Evolutionary conservation across 2,888 invertebrate genomes (phyloP), one percentile per base, ranked within the genome.

Genomic region (Ormyrus pomaceus): DNA sequence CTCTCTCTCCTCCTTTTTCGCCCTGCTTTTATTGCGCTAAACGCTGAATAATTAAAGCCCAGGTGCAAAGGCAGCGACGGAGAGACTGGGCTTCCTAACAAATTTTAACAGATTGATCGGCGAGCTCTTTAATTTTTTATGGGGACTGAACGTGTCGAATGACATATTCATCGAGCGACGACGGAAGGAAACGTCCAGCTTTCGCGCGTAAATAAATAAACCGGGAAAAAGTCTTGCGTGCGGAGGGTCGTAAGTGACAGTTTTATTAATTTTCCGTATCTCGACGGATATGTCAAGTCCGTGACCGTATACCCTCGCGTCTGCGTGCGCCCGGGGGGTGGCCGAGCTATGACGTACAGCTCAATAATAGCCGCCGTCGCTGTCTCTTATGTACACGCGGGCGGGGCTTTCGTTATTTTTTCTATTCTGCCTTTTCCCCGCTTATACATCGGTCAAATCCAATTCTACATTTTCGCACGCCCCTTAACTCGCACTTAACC

Each of bases 221-320:
- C 69, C 62, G 34, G 5, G 55, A 66, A 13, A 13, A 55, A 19
- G 19, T 19, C 73, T 69, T 58, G 19, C 19, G 19, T 19, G 55
- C 77, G 34, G 82, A 85, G 91, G 90, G 92, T 92, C 92, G 93
- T 93, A 93, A 94, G 93, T 94, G 94, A 94, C 94, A 94, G 93
- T 93, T 94, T 94, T 94, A 94, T 94, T 94, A 94, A 94, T 94
- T 94, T 94, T 92, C 92, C 93, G 92, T 93, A 92, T 91, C 91
- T 87, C 87, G 85, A 84, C 55, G 10, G 10, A 11, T 10, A 50
- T 45, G 46, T 34, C 46, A 62, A 9, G 34, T 45, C 34, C 46
- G 65, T 50, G 65, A 8, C 19, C 19, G 19, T 19, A 19, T 19
- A 19, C 19, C 19, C 19, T 19, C 19, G 19, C 19, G 19, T 19